Base-by-base conservation (phyloP, 2,888 invertebrate genomes). In the Campoplex nolae region DNA sequence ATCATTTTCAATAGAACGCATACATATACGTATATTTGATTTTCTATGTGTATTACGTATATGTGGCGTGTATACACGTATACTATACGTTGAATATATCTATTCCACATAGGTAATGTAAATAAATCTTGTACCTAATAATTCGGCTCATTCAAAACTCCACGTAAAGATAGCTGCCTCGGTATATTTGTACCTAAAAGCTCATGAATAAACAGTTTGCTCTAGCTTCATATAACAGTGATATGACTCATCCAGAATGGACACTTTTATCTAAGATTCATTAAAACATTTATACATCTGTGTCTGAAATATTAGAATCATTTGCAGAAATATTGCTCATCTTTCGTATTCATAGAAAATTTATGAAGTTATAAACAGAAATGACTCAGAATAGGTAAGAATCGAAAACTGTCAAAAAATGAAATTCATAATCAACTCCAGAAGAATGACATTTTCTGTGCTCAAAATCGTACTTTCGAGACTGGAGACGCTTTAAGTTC, bases 1-100 rank as follows among this genome's bases (percentile, higher is more conserved):
- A 58, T 67, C 51, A 68, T 35, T 38, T 76, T 76, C 28, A 70
- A 70, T 75, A 68, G 23, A 18, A 58, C 28, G 38, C 16, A 35
- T 38, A 65, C 23, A 23, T 38, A 54, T 28, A 56, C 1, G 65
- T 68, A 42, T 56, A 67, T 9, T 23, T 58, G 11, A 28, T 11
- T 3, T 28, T 28, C 28, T 45, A 42, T 42, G 42, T 7, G 9
- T 9, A 1, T 8, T 42, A 42, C 9, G 0, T 11, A 13, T 13
- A 45, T 45, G 13, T 45, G 13, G 11, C 9, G 9, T 45, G 13
- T 45, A 45, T 45, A 45, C 3, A 45, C 11, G 45, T 45, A 11
- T 42, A 11, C 58, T 58, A 13, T 58, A 58, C 6, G 9, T 42
- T 4, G 38, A 38, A 42, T 9, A 42, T 42, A 9, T 42, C 42